Conservation (phyloP, 2,888 invertebrate species). For the Trichacis sp. region DNA sequence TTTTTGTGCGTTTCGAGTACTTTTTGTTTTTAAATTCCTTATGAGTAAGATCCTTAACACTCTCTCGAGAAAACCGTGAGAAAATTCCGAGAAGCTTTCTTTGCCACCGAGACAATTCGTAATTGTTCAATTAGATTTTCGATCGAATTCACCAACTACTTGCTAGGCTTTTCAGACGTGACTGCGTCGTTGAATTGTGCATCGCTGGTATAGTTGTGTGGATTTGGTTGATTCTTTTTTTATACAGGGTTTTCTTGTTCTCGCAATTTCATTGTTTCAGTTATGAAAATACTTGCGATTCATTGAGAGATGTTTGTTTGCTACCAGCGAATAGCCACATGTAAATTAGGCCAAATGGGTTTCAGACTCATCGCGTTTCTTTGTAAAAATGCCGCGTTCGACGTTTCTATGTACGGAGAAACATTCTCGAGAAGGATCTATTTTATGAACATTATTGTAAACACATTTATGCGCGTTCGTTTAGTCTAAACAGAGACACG, state of each 20-base stretch:
- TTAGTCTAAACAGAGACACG: too few species aligned
- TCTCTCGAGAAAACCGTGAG: neutral
- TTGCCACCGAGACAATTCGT: neutral
- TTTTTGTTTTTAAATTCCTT: neutral
- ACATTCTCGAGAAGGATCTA: neutral
- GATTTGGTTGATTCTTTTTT: too few species aligned
- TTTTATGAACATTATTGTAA: neutral
- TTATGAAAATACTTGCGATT: neutral
- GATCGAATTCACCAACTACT: neutral
- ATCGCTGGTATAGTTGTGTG: constrained; percentile 26
- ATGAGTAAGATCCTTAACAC: neutral
- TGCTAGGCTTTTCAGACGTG: constrained; percentile 5
- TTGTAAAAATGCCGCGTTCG: neutral
- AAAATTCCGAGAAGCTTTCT: neutral
- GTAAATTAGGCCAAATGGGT: constrained; percentile 3
- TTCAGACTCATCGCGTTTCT: neutral
- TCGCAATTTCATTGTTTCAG: too few species aligned
- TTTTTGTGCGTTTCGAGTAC: constrained; percentile 4
- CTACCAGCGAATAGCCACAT: constrained; percentile 12
- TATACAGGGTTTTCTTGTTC: too few species aligned
- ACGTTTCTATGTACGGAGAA: neutral
- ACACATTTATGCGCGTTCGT: neutral
- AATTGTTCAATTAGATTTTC: neutral
- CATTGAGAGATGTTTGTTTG: neutral
- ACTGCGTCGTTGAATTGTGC: constrained; percentile 20